Evolutionary conservation across 2,888 invertebrate species (phyloP).

Genomic region (Acrocyrtus sp.): DNA sequence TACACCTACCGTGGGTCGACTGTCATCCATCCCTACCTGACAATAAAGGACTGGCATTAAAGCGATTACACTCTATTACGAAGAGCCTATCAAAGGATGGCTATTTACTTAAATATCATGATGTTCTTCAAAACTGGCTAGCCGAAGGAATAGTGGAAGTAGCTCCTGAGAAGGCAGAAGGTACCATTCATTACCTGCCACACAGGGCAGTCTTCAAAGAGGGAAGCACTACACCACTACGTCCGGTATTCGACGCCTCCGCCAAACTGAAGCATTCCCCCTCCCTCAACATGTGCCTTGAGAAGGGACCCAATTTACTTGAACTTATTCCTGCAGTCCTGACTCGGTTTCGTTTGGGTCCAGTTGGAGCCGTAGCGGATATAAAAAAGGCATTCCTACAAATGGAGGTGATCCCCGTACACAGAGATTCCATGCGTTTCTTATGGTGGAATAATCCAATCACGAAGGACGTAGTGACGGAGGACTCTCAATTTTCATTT

Average conservation of each 20-base stretch:
- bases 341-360: constrained; percentile 40
- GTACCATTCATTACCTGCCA: constrained; percentile 33
- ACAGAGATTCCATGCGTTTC: constrained; percentile 54
- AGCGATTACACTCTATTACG: not conserved
- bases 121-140: not conserved
- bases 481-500: no score
- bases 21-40: constrained; percentile 3
- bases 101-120: not conserved
- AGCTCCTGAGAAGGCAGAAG: not conserved
- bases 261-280: constrained; percentile 16
- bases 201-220: constrained; percentile 56
- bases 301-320: constrained; percentile 58
- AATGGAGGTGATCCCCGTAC: constrained; percentile 60
- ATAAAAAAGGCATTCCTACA: constrained; percentile 64
- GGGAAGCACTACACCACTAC: constrained; percentile 11
- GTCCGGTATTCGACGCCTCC: constrained; percentile 32
- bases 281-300: constrained; percentile 61
- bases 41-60: not conserved
- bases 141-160: not conserved
- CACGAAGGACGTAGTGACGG: not conserved
- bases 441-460: constrained; percentile 30
- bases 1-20: not conserved
- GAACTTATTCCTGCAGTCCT: constrained; percentile 54
- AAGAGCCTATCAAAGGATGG: not conserved
- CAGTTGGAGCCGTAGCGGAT: constrained; percentile 60